Conservation (phyloP, 2,113 vertebrate genomes). For the Epinephelus moara region DNA sequence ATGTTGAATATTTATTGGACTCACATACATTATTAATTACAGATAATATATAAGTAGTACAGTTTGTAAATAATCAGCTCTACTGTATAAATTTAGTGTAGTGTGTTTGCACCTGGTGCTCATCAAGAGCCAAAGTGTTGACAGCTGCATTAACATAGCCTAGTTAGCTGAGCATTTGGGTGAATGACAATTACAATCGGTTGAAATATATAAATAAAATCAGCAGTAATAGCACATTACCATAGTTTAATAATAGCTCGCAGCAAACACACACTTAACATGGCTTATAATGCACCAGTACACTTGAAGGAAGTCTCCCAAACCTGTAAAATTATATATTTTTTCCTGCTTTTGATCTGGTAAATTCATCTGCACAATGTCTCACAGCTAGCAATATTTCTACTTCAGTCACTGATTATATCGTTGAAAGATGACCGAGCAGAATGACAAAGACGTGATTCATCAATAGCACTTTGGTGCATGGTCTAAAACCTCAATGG, state of each 20-base stretch:
- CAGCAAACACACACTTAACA: background rate
- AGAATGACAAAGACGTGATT: too few species aligned
- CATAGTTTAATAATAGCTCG: background rate
- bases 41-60: background rate
- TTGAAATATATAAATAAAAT: constrained; percentile 1
- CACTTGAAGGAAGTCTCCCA: background rate
- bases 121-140: background rate
- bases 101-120: background rate
- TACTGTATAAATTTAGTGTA: background rate
- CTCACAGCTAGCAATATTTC: too few species aligned
- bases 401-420: background rate
- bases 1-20: background rate
- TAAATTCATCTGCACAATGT: too few species aligned
- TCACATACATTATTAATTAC: background rate
- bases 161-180: too few species aligned
- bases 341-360: too few species aligned
- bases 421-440: too few species aligned
- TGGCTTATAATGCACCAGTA: background rate
- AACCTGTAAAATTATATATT: too few species aligned
- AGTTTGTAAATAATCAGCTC: background rate
- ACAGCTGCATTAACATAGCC: background rate
- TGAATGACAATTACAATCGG: background rate
- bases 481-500: background rate
- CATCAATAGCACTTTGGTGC: too few species aligned
- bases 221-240: background rate